These are phyloP conservation scores for Heteropelma amictum DNA, from an alignment of 2,888 invertebrate species.

Conservation along the genomic window DNA sequence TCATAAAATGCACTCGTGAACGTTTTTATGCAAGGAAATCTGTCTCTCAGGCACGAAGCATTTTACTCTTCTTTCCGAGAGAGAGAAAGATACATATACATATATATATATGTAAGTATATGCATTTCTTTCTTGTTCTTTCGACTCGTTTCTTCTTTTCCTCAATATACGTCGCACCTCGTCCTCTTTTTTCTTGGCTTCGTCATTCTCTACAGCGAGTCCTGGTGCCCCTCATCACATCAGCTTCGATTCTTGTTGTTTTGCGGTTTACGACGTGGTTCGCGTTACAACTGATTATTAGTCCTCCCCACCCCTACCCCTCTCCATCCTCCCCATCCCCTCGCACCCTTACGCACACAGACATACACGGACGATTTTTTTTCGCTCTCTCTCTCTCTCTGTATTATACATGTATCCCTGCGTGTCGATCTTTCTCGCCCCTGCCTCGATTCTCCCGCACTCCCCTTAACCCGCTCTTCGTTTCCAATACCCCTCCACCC, in stretches of 20 bases:
- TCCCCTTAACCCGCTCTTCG: constrained; percentile 38
- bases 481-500: constrained; percentile 44
- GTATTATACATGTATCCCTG: not conserved
- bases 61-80: constrained; percentile 14
- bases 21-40: not conserved
- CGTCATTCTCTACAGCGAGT: constrained; percentile 37
- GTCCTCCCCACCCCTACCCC: no score
- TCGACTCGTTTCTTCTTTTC: constrained; percentile 28
- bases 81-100: no score
- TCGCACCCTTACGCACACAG: constrained; percentile 54
- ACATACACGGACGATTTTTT: no score
- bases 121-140: no score
- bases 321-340: no score
- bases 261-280: constrained; percentile 76
- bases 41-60: not conserved
- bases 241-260: constrained; percentile 71
- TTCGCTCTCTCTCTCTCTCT: not conserved
- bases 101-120: no score
- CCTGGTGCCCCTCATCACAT: constrained; percentile 31
- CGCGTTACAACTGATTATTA: constrained; percentile 78
- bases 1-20: not conserved
- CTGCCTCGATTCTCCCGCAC: constrained; percentile 37
- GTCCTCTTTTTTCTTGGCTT: not conserved
- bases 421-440: constrained; percentile 39
- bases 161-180: constrained; percentile 20